Percentiles rank a stretch among this genome's conserved stretches.
phyloP scores from a whole-genome alignment of 2,113 vertebrate species.

The Vombatus ursinus region DNA sequence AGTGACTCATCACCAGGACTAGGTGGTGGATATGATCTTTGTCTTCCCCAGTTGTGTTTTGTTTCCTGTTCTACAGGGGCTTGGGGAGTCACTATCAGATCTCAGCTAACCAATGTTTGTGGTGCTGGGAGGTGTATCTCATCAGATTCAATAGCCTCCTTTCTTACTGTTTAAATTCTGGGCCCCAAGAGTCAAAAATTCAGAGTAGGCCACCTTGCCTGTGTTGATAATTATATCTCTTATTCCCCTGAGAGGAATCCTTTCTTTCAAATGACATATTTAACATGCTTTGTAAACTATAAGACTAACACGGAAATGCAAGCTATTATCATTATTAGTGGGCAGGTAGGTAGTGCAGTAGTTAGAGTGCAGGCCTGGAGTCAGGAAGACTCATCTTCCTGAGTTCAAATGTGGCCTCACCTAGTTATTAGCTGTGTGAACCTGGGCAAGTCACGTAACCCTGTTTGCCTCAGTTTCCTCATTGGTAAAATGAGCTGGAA shows the following conservation, averaged over 20 bases:
- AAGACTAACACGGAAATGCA: neutral
- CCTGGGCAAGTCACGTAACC: neutral
- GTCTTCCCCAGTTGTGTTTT: conserved; percentile 9
- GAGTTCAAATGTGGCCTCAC: neutral
- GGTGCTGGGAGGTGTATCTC: neutral
- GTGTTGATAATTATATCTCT: neutral
- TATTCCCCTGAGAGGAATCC: neutral
- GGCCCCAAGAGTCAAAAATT: neutral
- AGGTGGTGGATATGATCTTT: conserved; percentile 9
- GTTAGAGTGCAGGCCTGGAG: neutral
- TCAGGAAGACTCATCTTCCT: too few relatives aligned
- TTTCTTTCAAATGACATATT: neutral
- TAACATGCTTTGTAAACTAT: neutral
- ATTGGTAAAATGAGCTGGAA: neutral
- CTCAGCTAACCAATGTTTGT: conserved; percentile 14
- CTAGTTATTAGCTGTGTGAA: neutral
- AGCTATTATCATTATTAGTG: neutral
- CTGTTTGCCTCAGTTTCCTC: neutral
- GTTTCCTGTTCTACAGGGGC: conserved; percentile 57
- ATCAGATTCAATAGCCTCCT: neutral
- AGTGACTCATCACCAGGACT: conserved; percentile 47
- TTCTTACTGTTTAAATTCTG: neutral
- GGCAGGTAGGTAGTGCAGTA: neutral
- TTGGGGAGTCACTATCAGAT: conserved; percentile 12
- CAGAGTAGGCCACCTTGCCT: neutral